These are phyloP conservation scores for Lamellibrachia columna DNA, from an alignment of 2,888 invertebrate genomes.

Conservation along the genomic window DNA sequence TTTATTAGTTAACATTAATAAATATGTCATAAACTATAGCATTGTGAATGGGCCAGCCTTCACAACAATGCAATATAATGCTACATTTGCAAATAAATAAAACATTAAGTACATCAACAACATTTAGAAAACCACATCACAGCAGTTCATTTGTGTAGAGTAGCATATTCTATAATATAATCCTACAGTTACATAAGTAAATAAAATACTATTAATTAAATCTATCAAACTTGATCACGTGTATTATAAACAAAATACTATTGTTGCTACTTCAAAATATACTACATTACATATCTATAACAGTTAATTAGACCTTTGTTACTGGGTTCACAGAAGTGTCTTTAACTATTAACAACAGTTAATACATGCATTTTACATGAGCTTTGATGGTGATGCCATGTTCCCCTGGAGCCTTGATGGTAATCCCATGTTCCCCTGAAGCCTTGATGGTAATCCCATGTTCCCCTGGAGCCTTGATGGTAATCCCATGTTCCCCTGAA, in stretches of 20 bases:
- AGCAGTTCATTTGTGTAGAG: not conserved
- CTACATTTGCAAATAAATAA: not conserved
- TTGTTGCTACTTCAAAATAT: not conserved
- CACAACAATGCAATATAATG: not conserved
- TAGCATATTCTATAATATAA: not conserved
- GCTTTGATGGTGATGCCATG: not conserved
- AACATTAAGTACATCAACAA: not conserved
- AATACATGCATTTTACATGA: not conserved
- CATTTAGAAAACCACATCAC: not conserved
- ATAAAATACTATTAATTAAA: not conserved
- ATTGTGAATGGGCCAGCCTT: not conserved
- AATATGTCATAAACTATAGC: not conserved
- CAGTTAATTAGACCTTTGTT: too few species aligned
- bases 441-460: not conserved
- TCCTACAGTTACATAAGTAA: not conserved
- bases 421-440: not conserved
- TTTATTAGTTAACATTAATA: not conserved
- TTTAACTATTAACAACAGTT: not conserved
- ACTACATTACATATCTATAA: not conserved
- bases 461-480: not conserved
- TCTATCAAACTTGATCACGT: not conserved
- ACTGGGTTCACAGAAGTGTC: too few species aligned
- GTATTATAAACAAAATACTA: not conserved
- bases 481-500: too few species aligned
- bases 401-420: not conserved